Evolutionary conservation across 2,888 invertebrate species (phyloP).

Genomic region (Phyto melanocephala): DNA sequence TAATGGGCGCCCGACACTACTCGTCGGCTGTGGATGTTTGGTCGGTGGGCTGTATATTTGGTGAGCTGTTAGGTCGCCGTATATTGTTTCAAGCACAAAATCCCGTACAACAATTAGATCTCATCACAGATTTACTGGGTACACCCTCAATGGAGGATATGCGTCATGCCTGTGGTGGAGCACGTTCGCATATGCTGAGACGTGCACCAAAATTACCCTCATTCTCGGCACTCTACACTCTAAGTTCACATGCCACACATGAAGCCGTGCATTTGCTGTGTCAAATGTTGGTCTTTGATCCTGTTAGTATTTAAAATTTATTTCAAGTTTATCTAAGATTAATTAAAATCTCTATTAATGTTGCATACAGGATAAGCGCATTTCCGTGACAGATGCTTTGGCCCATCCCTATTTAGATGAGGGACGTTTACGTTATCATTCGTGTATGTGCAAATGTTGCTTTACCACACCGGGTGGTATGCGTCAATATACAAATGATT

Average conservation of each 20-base stretch:
- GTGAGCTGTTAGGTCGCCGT: constrained; percentile 95
- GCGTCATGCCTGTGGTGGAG: constrained; percentile 97
- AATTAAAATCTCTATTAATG: background rate
- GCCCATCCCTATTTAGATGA: constrained; percentile 99
- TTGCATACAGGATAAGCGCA: constrained; percentile 88
- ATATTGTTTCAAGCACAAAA: constrained; percentile 99
- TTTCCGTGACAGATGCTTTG: constrained; percentile 95
- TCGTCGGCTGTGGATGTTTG: constrained; percentile 98
- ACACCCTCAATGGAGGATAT: constrained; percentile 97
- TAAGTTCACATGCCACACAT: constrained; percentile 95
- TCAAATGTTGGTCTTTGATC: constrained; percentile 99
- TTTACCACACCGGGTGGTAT: constrained; percentile 87
- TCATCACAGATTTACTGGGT: constrained; percentile 97
- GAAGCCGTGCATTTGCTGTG: constrained; percentile 98
- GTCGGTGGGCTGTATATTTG: constrained; percentile 99
- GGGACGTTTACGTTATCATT: constrained; percentile 98
- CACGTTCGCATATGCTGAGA: constrained; percentile 93
- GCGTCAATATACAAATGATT: constrained; percentile 95
- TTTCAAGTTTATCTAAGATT: too few species aligned
- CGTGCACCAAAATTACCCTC: constrained; percentile 93
- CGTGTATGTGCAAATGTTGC: constrained; percentile 99
- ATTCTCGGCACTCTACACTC: constrained; percentile 92
- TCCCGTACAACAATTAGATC: constrained; percentile 97
- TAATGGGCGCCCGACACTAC: constrained; percentile 99
- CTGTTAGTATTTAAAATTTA: constrained; percentile 82